These are phyloP conservation scores for Phoeniculus purpureus DNA, from an alignment of 2,797 vertebrate genomes.

Conservation along the genomic window DNA sequence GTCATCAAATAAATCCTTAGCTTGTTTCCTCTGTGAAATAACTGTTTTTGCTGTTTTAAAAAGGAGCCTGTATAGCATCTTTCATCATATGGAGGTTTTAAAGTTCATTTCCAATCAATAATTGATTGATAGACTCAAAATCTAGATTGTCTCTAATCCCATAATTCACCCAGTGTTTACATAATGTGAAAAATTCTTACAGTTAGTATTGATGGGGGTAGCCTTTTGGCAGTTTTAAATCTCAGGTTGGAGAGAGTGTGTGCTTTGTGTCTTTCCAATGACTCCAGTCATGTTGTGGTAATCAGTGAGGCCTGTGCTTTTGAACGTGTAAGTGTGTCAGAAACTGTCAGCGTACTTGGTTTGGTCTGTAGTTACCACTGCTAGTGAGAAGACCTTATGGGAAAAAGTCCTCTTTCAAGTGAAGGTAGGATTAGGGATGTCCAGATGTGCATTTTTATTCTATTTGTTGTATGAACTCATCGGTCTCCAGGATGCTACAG, in stretches of 20 bases:
- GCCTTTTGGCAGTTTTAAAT: not conserved
- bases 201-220: not conserved
- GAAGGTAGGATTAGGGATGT: not conserved
- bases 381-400: not conserved
- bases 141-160: not conserved
- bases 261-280: not conserved
- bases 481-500: not conserved
- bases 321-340: not conserved
- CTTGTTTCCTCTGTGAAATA: not conserved
- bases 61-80: not conserved
- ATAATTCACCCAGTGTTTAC: not conserved
- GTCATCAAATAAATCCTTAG: not conserved
- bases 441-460: not conserved
- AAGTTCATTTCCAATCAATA: not conserved
- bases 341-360: not conserved
- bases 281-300: not conserved
- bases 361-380: not conserved
- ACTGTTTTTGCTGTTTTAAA: not conserved
- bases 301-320: not conserved
- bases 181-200: not conserved
- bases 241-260: not conserved
- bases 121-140: not conserved
- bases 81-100: not conserved
- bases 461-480: not conserved
- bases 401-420: not conserved